Evolutionary conservation across 1,140 invertebrate genomes (phyloP).

Genomic region (Drosophila ohnishii): DNA sequence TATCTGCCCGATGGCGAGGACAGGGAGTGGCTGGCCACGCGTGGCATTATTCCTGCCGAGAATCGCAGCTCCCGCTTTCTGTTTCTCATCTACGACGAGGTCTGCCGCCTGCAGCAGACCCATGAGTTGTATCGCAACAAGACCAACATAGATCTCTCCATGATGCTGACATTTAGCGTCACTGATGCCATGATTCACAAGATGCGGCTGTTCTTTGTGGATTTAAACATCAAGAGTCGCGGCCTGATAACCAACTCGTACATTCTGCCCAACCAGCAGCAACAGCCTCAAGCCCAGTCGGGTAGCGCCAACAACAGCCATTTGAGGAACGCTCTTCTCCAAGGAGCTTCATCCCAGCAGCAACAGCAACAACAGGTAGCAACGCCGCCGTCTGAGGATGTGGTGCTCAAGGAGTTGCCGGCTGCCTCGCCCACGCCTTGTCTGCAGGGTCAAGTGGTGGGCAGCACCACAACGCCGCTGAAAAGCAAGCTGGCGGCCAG

Average conservation of each 20-base stretch:
- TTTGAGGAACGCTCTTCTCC: conserved; percentile 62
- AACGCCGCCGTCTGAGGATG: conserved; percentile 21
- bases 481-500: conserved; percentile 51
- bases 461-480: conserved; percentile 52
- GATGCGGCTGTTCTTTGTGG: conserved; percentile 79
- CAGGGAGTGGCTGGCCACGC: conserved; percentile 71
- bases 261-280: conserved; percentile 50
- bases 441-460: conserved; percentile 61
- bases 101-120: conserved; percentile 67
- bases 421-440: conserved; percentile 47
- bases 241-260: conserved; percentile 79
- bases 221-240: conserved; percentile 81
- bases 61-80: conserved; percentile 77
- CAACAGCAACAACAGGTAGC: conserved; percentile 16
- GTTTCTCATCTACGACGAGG: conserved; percentile 79
- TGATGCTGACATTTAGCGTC: conserved; percentile 75
- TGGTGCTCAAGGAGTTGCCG: conserved; percentile 45
- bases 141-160: conserved; percentile 67
- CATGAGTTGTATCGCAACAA: conserved; percentile 71
- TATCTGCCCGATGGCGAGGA: conserved; percentile 79
- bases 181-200: conserved; percentile 80
- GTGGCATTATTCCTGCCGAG: conserved; percentile 73
- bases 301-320: conserved; percentile 54
- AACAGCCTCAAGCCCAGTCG: conserved; percentile 28
- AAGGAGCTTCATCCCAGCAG: conserved; percentile 34